Conservation (phyloP, 2,888 invertebrate genomes). For the Meliscaeva auricollis region DNA sequence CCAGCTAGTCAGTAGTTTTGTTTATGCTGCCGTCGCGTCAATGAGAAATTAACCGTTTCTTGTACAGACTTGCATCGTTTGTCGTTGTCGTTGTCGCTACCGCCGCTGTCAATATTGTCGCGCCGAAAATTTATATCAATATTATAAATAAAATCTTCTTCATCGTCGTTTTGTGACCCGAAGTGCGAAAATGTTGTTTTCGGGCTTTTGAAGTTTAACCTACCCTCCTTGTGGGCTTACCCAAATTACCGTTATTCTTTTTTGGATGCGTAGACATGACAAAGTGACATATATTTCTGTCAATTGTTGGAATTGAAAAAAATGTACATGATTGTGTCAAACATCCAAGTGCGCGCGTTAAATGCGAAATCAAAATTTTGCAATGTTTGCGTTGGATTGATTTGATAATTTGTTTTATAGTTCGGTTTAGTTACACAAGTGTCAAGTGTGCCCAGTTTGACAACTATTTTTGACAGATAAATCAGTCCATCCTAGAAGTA, state of each 20-base stretch:
- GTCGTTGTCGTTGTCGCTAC: conserved; percentile 36
- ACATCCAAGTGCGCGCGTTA: conserved; percentile 52
- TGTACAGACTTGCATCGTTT: conserved; percentile 56
- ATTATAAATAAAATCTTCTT: not conserved
- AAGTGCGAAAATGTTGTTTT: conserved; percentile 12
- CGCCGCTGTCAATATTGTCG: conserved; percentile 31
- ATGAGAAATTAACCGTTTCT: conserved; percentile 72
- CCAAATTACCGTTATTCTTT: conserved; percentile 32
- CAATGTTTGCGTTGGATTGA: conserved; percentile 45
- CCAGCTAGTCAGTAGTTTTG: conserved; percentile 71
- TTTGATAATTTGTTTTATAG: conserved; percentile 40
- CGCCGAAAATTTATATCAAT: conserved; percentile 39
- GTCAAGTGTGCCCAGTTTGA: conserved; percentile 31
- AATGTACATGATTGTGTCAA: conserved; percentile 49
- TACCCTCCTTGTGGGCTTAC: conserved; percentile 21
- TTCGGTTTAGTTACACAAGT: conserved; percentile 19
- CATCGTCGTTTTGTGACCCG: not conserved
- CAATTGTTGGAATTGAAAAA: conserved; percentile 26
- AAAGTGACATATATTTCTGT: conserved; percentile 58
- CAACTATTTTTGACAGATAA: conserved; percentile 49
- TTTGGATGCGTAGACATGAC: conserved; percentile 52
- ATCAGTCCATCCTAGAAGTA: conserved; percentile 1
- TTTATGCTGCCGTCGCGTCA: conserved; percentile 74
- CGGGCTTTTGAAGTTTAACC: conserved; percentile 50
- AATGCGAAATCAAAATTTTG: conserved; percentile 28